Evolutionary conservation across 2,888 invertebrate species (phyloP).

Genomic region (Dolomedes plantarius): DNA sequence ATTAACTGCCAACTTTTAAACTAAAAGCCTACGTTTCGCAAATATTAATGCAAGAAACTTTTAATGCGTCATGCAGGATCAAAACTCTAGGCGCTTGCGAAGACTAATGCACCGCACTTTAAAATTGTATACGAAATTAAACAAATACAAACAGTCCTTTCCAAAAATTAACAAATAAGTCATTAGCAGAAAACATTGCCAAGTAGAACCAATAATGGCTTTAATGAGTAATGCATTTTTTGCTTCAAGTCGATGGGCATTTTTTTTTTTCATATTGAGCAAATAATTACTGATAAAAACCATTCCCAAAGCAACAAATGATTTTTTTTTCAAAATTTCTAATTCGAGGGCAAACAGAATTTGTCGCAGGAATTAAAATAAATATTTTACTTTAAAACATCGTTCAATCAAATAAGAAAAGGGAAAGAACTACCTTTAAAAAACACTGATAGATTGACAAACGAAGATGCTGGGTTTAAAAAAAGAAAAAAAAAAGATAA

Average conservation of each 20-base stretch:
- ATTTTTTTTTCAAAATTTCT: constrained; percentile 32
- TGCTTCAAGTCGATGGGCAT: constrained; percentile 28
- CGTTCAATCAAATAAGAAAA: constrained; percentile 63
- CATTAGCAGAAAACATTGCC: constrained; percentile 61
- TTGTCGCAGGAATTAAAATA: constrained; percentile 58
- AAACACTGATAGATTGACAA: constrained; percentile 45
- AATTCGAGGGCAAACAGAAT: constrained; percentile 56
- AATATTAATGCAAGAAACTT: constrained; percentile 24
- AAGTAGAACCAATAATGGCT: constrained; percentile 66
- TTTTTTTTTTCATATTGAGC: constrained; percentile 61
- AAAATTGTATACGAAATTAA: constrained; percentile 58
- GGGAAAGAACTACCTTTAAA: constrained; percentile 27
- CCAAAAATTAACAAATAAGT: constrained; percentile 66
- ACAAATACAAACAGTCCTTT: constrained; percentile 40
- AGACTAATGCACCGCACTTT: constrained; percentile 42
- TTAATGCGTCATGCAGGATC: constrained; percentile 22
- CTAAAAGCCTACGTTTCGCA: constrained; percentile 12
- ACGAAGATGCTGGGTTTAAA: constrained; percentile 22
- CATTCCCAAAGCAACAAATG: constrained; percentile 29
- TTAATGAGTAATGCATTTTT: constrained; percentile 60
- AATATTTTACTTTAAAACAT: constrained; percentile 35
- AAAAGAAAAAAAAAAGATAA: neutral
- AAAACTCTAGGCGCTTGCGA: neutral
- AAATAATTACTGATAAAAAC: constrained; percentile 45
- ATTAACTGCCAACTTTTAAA: constrained; percentile 26